These are phyloP conservation scores for Danaus melanippus DNA, from an alignment of 1,140 invertebrate genomes.

Conservation along the genomic window DNA sequence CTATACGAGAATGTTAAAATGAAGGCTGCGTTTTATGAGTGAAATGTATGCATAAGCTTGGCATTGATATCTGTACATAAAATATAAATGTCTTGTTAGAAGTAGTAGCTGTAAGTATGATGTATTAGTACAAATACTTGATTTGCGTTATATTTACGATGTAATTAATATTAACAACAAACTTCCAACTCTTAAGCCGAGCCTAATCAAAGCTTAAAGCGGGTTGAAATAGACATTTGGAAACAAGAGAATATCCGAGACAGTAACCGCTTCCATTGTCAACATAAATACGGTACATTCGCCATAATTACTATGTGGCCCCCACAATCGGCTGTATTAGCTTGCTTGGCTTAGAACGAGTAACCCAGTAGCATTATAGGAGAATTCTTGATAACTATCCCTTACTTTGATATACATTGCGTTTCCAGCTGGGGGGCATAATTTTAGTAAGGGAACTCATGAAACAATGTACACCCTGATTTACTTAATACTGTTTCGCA, in stretches of 20 bases:
- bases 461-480: too few species aligned
- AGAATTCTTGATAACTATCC: conserved; percentile 15
- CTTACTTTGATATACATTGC: conserved; percentile 26
- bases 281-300: conserved; percentile 57
- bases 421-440: not conserved
- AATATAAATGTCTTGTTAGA: too few species aligned
- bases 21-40: not conserved
- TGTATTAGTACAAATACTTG: not conserved
- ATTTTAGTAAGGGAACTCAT: too few species aligned
- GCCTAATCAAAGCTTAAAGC: conserved; percentile 25
- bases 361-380: conserved; percentile 18
- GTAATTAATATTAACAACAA: conserved; percentile 10
- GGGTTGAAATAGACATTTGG: conserved; percentile 31
- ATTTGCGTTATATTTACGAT: not conserved
- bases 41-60: conserved; percentile 15
- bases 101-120: not conserved
- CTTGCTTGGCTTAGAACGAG: conserved; percentile 35
- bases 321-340: conserved; percentile 59
- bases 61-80: too few species aligned
- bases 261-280: conserved; percentile 40
- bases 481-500: too few species aligned
- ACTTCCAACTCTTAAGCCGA: conserved; percentile 14
- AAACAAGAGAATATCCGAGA: conserved; percentile 29
- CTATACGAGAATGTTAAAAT: conserved; percentile 1
- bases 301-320: conserved; percentile 56